A percentile compares a stretch with the other conserved stretches of the same genome.
Evolutionary conservation across 1,140 invertebrate genomes (phyloP).

Genomic region (Zaprionus ornatus): DNA sequence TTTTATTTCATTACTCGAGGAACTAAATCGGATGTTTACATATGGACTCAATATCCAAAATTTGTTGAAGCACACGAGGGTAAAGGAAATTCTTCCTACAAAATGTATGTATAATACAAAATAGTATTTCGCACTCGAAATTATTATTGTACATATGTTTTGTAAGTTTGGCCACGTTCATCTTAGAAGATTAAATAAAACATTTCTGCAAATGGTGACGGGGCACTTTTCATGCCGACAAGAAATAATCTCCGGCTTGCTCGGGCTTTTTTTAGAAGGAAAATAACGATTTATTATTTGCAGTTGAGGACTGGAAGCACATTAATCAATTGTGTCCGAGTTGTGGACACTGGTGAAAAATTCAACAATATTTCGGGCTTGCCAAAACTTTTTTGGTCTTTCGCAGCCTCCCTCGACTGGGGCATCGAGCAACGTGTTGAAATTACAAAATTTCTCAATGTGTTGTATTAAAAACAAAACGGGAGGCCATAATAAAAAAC

Average conservation of each 20-base stretch:
- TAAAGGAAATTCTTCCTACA: background rate
- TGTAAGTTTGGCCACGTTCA: conserved; percentile 65
- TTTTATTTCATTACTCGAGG: too few relatives aligned
- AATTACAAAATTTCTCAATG: conserved; percentile 74
- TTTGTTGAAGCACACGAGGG: too few relatives aligned
- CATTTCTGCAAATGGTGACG: conserved; percentile 67
- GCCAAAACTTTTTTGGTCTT: conserved; percentile 54
- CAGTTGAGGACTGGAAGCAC: conserved; percentile 36
- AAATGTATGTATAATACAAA: background rate
- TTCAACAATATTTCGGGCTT: conserved; percentile 41
- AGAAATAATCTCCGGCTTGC: conserved; percentile 54
- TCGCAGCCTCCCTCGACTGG: conserved; percentile 24
- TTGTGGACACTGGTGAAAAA: conserved; percentile 65
- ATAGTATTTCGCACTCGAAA: background rate
- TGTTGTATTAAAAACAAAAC: conserved; percentile 60
- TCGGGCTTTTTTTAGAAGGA: conserved; percentile 52
- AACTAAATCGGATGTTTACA: too few relatives aligned
- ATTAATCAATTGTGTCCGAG: conserved; percentile 66
- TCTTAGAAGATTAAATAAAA: conserved; percentile 56
- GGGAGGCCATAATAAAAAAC: conserved; percentile 27
- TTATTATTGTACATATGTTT: conserved; percentile 32
- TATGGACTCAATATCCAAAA: too few relatives aligned
- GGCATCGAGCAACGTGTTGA: conserved; percentile 64
- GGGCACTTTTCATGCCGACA: conserved; percentile 44
- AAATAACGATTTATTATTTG: conserved; percentile 69